Evolutionary conservation across 2,113 vertebrate genomes (phyloP).

Genomic region (Heterocephalus glaber): DNA sequence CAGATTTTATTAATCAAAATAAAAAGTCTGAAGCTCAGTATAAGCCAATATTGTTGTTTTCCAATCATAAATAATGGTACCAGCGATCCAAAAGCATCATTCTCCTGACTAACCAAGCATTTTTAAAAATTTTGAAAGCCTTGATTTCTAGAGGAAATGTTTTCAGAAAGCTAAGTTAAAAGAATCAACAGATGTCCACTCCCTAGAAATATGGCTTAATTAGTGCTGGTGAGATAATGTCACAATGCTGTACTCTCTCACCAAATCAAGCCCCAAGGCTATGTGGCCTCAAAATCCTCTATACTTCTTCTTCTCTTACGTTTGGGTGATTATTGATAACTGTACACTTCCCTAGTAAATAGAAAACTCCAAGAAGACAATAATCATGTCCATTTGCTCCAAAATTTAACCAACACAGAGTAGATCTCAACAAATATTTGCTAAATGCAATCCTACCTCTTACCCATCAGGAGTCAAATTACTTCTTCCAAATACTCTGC

Average conservation of each 20-base stretch:
- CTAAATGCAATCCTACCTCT: background rate
- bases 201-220: constrained; percentile 22
- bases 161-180: constrained; percentile 46
- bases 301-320: background rate
- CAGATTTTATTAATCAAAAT: constrained; percentile 55
- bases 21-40: background rate
- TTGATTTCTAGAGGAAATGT: constrained; percentile 41
- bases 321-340: background rate
- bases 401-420: constrained; percentile 11
- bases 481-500: constrained; percentile 1
- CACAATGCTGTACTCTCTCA: background rate
- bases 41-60: constrained; percentile 55
- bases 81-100: constrained; percentile 36
- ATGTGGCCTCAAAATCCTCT: background rate
- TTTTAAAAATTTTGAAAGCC: background rate
- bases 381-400: background rate
- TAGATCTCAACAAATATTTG: background rate
- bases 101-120: background rate
- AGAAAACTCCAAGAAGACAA: background rate
- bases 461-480: background rate
- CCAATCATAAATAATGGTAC: constrained; percentile 16
- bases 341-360: background rate
- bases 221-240: background rate
- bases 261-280: background rate
- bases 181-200: constrained; percentile 31